Percentiles rank a stretch among this genome's conserved stretches.
Evolutionary conservation across 2,888 invertebrate genomes (phyloP).

Genomic region (Amblyteles armatorius): DNA sequence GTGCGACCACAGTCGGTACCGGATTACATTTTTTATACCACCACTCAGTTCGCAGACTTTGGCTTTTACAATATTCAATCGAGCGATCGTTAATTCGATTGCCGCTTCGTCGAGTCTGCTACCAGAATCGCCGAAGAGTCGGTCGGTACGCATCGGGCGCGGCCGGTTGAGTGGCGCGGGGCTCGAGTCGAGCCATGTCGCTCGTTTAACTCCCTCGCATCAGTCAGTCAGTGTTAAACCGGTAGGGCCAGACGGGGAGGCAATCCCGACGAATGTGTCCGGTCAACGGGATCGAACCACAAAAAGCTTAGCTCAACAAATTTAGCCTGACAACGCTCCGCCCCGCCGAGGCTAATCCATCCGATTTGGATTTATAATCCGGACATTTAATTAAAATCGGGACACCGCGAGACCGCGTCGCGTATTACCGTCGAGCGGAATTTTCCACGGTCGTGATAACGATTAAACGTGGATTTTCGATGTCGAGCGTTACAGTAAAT

Average conservation of each 20-base stretch:
- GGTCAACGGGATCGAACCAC: conserved; percentile 54
- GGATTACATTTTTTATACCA: conserved; percentile 13
- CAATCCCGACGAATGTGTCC: conserved; percentile 53
- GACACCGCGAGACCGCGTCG: conserved; percentile 9
- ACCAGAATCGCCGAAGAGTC: conserved; percentile 24
- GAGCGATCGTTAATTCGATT: conserved; percentile 43
- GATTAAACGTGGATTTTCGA: conserved; percentile 52
- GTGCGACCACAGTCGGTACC: background rate
- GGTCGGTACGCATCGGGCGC: conserved; percentile 23
- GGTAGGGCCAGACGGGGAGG: conserved; percentile 1
- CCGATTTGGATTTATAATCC: conserved; percentile 65
- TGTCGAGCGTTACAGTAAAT: conserved; percentile 21
- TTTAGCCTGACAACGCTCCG: conserved; percentile 57
- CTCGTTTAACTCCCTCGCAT: conserved; percentile 49
- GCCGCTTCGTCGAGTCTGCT: conserved; percentile 38
- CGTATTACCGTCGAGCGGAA: conserved; percentile 14
- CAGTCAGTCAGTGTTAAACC: conserved; percentile 68
- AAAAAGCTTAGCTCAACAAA: conserved; percentile 68
- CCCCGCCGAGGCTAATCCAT: conserved; percentile 53
- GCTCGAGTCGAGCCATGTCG: conserved; percentile 43
- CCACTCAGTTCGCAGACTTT: conserved; percentile 10
- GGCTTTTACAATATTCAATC: conserved; percentile 49
- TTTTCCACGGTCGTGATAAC: conserved; percentile 27
- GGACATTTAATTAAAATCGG: conserved; percentile 64
- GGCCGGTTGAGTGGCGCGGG: conserved; percentile 43